A percentile compares a stretch with the other conserved stretches of the same genome.
Evolutionary conservation across 2,113 vertebrate species (phyloP).

Genomic region (Martes martes): DNA sequence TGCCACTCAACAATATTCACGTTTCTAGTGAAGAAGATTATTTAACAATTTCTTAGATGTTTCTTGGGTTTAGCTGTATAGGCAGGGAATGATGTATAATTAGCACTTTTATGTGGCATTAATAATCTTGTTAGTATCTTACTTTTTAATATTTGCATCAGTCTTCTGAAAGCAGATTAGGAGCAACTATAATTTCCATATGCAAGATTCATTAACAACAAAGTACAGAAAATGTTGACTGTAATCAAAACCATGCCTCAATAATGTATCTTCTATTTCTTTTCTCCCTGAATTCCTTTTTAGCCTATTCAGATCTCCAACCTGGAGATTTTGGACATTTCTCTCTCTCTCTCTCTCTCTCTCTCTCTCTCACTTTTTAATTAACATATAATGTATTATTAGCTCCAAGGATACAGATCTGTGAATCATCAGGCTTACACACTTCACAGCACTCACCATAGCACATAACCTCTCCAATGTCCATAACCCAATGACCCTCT

Average conservation of each 20-base stretch:
- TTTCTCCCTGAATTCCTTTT: constrained; percentile 56
- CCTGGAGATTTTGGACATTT: constrained; percentile 45
- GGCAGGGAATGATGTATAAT: constrained; percentile 83
- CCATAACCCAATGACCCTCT: too few relatives aligned
- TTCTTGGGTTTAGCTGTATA: constrained; percentile 77
- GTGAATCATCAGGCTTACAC: too few relatives aligned
- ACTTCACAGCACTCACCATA: too few relatives aligned
- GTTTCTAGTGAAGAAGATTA: constrained; percentile 75
- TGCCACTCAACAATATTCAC: constrained; percentile 63
- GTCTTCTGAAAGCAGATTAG: constrained; percentile 81
- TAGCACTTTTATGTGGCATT: constrained; percentile 83
- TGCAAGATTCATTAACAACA: constrained; percentile 75
- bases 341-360: constrained; percentile 10
- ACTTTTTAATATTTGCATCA: constrained; percentile 84
- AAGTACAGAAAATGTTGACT: constrained; percentile 77
- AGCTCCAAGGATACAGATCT: too few relatives aligned
- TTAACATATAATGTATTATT: too few relatives aligned
- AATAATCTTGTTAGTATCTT: constrained; percentile 86
- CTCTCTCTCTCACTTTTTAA: not conserved
- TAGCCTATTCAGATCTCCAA: not conserved
- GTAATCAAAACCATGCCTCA: constrained; percentile 76
- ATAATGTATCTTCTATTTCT: constrained; percentile 43
- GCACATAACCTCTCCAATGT: too few relatives aligned
- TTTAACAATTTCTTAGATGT: constrained; percentile 78
- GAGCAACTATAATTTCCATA: constrained; percentile 81